These are phyloP conservation scores for Diplodus puntazzo DNA, from an alignment of 2,797 vertebrate genomes.

Conservation along the genomic window DNA sequence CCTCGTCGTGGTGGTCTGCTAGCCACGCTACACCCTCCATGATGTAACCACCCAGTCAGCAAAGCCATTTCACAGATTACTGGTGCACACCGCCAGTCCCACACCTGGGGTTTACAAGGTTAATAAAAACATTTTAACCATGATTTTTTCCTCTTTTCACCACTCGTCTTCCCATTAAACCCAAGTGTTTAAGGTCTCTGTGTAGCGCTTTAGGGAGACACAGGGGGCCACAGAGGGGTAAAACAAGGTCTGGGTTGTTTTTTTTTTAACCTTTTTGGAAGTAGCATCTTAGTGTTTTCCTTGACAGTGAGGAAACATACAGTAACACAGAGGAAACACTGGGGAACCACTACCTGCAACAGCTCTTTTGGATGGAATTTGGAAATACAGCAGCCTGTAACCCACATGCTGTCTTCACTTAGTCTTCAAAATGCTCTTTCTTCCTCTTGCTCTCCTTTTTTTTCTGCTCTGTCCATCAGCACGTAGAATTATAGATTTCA, in stretches of 20 bases:
- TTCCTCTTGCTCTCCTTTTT: slow-evolving; percentile 34
- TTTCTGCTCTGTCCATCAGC: slow-evolving; percentile 59
- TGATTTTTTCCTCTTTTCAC: slow-evolving; percentile 83
- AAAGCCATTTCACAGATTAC: slow-evolving; percentile 93
- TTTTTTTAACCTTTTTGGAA: slow-evolving; percentile 76
- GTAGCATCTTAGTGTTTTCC: slow-evolving; percentile 37
- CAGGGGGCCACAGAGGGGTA: slow-evolving; percentile 56
- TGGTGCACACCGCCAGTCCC: slow-evolving; percentile 84
- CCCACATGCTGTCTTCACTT: slow-evolving; percentile 35
- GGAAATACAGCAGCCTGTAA: slow-evolving; percentile 21
- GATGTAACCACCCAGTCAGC: slow-evolving; percentile 78
- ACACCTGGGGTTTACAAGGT: slow-evolving; percentile 87
- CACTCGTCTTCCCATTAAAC: slow-evolving; percentile 85
- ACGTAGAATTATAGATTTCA: slow-evolving; percentile 69
- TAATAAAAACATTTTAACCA: slow-evolving; percentile 90
- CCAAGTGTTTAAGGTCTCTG: slow-evolving; percentile 81
- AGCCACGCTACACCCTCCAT: slow-evolving; percentile 70
- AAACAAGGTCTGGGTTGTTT: slow-evolving; percentile 78
- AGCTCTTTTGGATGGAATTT: slow-evolving; percentile 20
- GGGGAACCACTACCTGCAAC: slow-evolving; percentile 10
- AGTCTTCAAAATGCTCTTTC: slow-evolving; percentile 32
- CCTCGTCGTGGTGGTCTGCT: slow-evolving; percentile 56
- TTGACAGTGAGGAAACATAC: slow-evolving; percentile 19
- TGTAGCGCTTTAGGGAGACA: slow-evolving; percentile 82
- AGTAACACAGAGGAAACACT: slow-evolving; percentile 14